Conservation (phyloP, 2,888 invertebrate species). For the Stenichneumon culpator region DNA sequence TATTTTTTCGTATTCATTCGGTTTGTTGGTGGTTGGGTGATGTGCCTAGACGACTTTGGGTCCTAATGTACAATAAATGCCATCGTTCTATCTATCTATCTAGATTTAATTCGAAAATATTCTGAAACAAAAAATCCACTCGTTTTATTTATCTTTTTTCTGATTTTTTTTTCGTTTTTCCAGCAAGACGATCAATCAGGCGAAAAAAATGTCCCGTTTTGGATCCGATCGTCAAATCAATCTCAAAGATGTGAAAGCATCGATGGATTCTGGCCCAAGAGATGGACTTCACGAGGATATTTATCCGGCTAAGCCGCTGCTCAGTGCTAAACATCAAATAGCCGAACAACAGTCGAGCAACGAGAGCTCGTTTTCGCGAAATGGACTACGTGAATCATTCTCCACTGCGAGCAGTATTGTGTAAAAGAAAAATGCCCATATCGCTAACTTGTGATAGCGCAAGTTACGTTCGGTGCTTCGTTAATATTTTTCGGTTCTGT, state of each 20-base stretch:
- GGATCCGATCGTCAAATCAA: conserved; percentile 62
- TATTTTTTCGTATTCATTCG: background rate
- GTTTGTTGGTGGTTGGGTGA: background rate
- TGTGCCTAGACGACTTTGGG: too few species aligned
- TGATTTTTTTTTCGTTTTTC: background rate
- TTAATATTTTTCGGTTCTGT: conserved; percentile 5
- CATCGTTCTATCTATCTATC: too few species aligned
- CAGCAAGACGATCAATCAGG: conserved; percentile 75
- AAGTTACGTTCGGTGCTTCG: background rate
- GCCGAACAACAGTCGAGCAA: conserved; percentile 72
- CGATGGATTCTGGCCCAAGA: conserved; percentile 39
- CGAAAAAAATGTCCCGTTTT: conserved; percentile 75
- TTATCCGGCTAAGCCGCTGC: conserved; percentile 69
- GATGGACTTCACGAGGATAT: conserved; percentile 58
- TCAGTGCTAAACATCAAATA: conserved; percentile 68
- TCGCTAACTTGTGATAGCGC: conserved; percentile 12
- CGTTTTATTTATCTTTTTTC: background rate
- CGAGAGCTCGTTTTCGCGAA: conserved; percentile 69
- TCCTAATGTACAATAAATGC: too few species aligned
- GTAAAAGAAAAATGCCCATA: conserved; percentile 48
- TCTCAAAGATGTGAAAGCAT: conserved; percentile 41
- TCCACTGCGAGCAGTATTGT: conserved; percentile 72
- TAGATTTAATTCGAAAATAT: background rate
- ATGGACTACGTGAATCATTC: conserved; percentile 65
- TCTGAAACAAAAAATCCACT: too few species aligned